phyloP scores from a whole-genome alignment of 2,797 vertebrate species.

The Rhincodon typus region DNA sequence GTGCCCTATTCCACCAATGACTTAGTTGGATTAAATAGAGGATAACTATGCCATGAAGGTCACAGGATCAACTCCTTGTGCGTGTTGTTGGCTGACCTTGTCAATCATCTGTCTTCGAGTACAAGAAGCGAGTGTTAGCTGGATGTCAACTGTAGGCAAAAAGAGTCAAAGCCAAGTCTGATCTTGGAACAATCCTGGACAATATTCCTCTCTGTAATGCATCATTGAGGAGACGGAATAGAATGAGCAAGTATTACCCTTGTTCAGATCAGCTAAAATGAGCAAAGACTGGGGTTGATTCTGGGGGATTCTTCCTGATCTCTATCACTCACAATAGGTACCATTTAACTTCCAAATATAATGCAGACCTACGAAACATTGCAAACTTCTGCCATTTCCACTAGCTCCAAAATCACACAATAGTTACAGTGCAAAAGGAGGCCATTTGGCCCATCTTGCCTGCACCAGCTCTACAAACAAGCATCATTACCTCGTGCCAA shows the following conservation, averaged over 20 bases:
- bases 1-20: background rate
- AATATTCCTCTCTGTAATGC: background rate
- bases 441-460: no score
- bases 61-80: background rate
- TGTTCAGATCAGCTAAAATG: background rate
- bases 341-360: background rate
- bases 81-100: background rate
- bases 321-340: background rate
- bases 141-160: background rate
- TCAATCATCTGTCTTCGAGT: background rate
- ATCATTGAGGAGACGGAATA: background rate
- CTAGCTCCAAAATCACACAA: no score
- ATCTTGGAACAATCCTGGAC: background rate
- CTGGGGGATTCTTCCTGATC: background rate
- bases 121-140: background rate
- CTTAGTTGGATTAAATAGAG: background rate
- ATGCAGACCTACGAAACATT: background rate
- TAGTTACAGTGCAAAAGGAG: no score
- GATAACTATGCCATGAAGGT: background rate
- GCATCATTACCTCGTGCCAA: no score
- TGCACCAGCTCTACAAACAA: no score
- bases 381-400: no score
- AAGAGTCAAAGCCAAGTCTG: background rate
- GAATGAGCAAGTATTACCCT: background rate
- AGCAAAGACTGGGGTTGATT: background rate